Base-by-base conservation (phyloP, 2,888 invertebrate genomes). In the Drymonia ruficornis region DNA sequence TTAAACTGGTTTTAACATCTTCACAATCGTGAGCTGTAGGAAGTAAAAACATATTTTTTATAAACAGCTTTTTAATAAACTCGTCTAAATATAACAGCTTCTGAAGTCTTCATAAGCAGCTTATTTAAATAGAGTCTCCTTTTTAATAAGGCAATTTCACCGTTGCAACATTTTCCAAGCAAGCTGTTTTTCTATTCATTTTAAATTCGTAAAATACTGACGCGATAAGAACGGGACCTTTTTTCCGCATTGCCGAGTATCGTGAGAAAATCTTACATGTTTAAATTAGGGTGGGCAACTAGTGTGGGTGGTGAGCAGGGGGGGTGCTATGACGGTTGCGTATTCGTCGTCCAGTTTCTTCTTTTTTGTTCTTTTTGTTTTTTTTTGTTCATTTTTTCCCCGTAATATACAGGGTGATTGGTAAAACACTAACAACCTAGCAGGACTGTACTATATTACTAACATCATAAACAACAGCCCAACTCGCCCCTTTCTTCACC, bases 181-280 rank as follows among this genome's bases (percentile, higher is more conserved):
- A n/a, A 36, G n/a, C n/a, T 36, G 11, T 7, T n/a, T 36, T 36
- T 36, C 5, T n/a, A n/a, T 36, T 23, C 23, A 23, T 23, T 23
- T 23, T 23, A 23, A 23, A 36, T 36, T 36, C 36, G 13, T n/a
- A 36, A 36, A n/a, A 36, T 36, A 13, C n/a, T 36, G 13, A 36
- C 9, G 36, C 36, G 2, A 36, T 36, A 36, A 36, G n/a, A 36
- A 4, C 36, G 36, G 36, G 36, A 36, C 36, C 36, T 36, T 36
- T 36, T 13, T 36, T n/a, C 36, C 36, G 36, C 36, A 36, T 36
- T n/a, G 36, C 36, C 36, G 36, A 36, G 36, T 36, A 36, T 36
- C 36, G 36, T n/a, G 36, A 36, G 36, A 36, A 36, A 36, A 36
- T 36, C 36, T 36, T 36, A 36, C 36, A 36, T 36, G 36, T 36